Evolutionary conservation across 2,888 invertebrate genomes (phyloP).

Genomic region (Mythimna loreyi): DNA sequence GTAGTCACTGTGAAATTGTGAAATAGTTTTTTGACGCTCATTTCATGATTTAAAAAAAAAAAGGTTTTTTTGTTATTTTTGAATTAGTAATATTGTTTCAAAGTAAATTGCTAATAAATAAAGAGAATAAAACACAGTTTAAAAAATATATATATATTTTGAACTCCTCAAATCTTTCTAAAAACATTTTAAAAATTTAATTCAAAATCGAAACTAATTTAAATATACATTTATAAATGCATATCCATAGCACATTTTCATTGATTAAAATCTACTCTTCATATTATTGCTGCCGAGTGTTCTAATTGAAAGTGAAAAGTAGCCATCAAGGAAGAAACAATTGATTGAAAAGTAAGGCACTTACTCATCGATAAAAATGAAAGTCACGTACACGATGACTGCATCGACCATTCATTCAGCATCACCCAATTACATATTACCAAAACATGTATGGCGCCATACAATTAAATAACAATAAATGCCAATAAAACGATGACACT

Average conservation of each 20-base stretch:
- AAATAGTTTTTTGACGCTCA: too few relatives aligned
- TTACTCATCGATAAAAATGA: constrained; percentile 44
- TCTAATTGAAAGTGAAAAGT: constrained; percentile 21
- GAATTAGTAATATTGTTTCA: too few relatives aligned
- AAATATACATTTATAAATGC: too few relatives aligned
- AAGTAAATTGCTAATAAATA: too few relatives aligned
- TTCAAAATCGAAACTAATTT: too few relatives aligned
- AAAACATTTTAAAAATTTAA: too few relatives aligned
- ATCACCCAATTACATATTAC: constrained; percentile 46
- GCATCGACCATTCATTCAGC: constrained; percentile 56
- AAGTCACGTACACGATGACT: constrained; percentile 53
- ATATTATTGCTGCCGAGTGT: not conserved
- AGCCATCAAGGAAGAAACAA: constrained; percentile 12
- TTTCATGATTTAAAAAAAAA: too few relatives aligned
- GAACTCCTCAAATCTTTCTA: too few relatives aligned
- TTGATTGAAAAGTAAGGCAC: constrained; percentile 34
- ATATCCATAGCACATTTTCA: not conserved
- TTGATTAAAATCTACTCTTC: not conserved
- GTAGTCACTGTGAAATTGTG: too few relatives aligned
- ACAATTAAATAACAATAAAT: constrained; percentile 74
- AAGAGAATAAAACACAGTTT: too few relatives aligned
- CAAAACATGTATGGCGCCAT: constrained; percentile 62
- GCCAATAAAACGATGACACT: constrained; percentile 76
- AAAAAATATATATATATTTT: too few relatives aligned
- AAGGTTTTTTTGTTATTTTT: too few relatives aligned